Base-by-base conservation (phyloP, 2,113 vertebrate genomes). In the Dipodomys merriami region DNA sequence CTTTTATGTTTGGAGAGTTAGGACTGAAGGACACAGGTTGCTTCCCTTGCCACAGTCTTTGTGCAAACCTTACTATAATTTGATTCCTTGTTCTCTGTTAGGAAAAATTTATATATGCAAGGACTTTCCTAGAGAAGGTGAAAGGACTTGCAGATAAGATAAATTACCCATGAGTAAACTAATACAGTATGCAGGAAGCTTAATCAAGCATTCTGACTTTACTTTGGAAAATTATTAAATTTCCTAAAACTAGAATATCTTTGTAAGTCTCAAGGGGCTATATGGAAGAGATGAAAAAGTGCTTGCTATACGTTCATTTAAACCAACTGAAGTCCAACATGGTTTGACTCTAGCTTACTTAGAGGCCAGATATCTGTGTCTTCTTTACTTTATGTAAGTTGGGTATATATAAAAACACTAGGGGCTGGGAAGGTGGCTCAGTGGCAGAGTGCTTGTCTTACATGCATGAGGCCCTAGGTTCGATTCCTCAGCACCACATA, bases 21-120 rank as follows among this genome's bases (percentile, higher is more conserved):
- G n/a, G 64, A 83, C 73, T 22, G 30, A 92, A 83, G 35, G 67
- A 62, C 15, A 76, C 5, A 25, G 1, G 15, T 60, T 0, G 0
- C 72, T 71, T 92, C n/a, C 49, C 29, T 91, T 83, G 18, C 30
- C 30, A 68, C 11, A 79, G 62, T 9, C 53, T 92, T 77, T 68
- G 19, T 27, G 23, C 20, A 79, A 68, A 72, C 20, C 57, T 80
- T 65, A 71, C 64, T 64, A 94, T 76, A 81, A 71, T 92, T n/a
- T 86, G n/a, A 65, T 68, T 90, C 57, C 68, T 95, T 60, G 91
- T 71, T 89, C 92, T 78, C 10, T 92, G 77, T 94, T 33, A 85
- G 95, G 91, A 35, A 92, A 88, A 95, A 91, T 89, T 62, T 22
- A 60, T 33, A 46, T 6, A 39, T 80, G 6, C 62, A 53, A 94